Base-by-base conservation (phyloP, 1,140 invertebrate genomes). In the Zaprionus capensis region DNA sequence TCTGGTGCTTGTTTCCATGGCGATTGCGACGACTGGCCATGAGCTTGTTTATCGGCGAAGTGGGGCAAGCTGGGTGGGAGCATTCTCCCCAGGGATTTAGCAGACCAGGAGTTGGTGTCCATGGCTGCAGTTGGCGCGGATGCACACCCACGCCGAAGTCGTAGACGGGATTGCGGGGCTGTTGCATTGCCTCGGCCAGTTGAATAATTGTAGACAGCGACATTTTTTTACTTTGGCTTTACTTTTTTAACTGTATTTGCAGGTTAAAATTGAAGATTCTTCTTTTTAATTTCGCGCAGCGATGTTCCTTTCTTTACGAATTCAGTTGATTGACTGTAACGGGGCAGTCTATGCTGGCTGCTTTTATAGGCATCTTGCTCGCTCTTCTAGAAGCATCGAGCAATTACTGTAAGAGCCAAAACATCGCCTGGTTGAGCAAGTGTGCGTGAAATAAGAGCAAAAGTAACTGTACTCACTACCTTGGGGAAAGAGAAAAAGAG, bases 141-240 rank as follows among this genome's bases (percentile, higher is more conserved):
- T 80, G 26, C 56, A 83, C 12, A 4, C 83, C 84, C 71, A 80
- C 20, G 7, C 82, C 82, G 34, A 86, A 82, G 7, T 86, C 84
- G 56, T 88, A 82, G 7, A 82, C 59, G 63, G 82, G 67, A 36
- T 22, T 70, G 61, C 68, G 82, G 6, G 82, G 79, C 64, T 86
- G 78, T 56, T 79, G 79, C 61, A 85, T 31, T 9, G 78, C 80
- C 38, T 85, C 82, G 31, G 73, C 80, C 70, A 85, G 61, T 15
- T 65, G 66, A 22, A 85, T 44, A 11, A 85, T 61, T 24, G 76
- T 69, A 7, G 79, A 86, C 7, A 46, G n/a, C 41, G 83, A 57
- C 82, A 85, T 85, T 72, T 86, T 86, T 86, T 4, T 2, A 26
- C 31, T 63, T 57, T 64, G 17, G 20, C 12, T 5, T n/a, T 44